These are phyloP conservation scores for Eupristina koningsbergeri DNA, from an alignment of 1,140 invertebrate genomes.

Conservation along the genomic window DNA sequence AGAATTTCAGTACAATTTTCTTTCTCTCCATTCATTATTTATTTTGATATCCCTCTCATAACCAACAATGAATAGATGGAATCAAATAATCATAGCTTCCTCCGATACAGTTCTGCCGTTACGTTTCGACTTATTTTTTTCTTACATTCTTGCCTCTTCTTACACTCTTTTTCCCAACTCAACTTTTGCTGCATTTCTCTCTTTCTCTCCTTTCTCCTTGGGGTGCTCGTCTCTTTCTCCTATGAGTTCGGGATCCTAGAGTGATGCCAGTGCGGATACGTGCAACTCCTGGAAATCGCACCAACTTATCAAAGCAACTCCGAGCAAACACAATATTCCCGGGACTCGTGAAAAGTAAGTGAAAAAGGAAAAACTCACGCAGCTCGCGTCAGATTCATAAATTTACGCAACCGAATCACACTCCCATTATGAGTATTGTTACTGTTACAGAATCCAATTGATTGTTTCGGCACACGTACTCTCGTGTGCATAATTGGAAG, in stretches of 20 bases:
- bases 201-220: background rate
- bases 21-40: background rate
- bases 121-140: conserved; percentile 24
- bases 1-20: background rate
- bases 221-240: no score
- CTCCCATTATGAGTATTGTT: background rate
- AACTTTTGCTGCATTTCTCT: background rate
- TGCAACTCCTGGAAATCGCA: conserved; percentile 33
- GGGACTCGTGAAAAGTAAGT: no score
- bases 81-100: conserved; percentile 19
- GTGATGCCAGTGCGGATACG: background rate
- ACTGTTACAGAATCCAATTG: background rate
- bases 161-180: background rate
- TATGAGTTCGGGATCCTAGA: background rate
- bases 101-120: background rate
- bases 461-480: conserved; percentile 14
- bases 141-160: background rate
- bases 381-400: conserved; percentile 36
- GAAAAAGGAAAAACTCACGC: background rate
- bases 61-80: conserved; percentile 34
- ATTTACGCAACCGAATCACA: conserved; percentile 7
- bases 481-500: background rate
- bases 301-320: conserved; percentile 40
- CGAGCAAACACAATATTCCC: background rate
- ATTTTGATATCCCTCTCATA: background rate